Evolutionary conservation across 2,888 invertebrate genomes (phyloP), one percentile per base, ranked within the genome.

Genomic region (Hydrotaea cyrtoneurina): DNA sequence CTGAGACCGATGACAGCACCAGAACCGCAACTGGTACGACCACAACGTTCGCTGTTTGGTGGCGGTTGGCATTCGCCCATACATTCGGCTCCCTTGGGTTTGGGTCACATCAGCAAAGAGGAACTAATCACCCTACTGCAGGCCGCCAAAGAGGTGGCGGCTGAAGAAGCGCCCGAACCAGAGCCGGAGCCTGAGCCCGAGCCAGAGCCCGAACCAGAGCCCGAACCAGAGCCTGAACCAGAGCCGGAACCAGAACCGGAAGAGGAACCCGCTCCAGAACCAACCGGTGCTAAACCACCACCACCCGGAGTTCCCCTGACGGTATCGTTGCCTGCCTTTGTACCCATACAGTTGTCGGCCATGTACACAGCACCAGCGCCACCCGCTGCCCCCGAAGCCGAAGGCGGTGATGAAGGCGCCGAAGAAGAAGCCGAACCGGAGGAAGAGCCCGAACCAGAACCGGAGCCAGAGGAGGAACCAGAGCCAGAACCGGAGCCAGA

Each of bases 121-220:
- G 92, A 92, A 66, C 81, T 91, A n/a, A 79, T 91, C 7, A 88
- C 90, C 0, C 72, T 91, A n/a, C 55, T 91, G 2, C 88, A 88
- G 26, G 89, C 91, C 19, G 90, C 91, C 82, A 89, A 91, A 78
- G 88, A 88, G n/a, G 89, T 87, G 2, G 88, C 88, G 11, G 82
- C 78, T 0, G 87, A 69, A n/a, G 88, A 90, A 10, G 86, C 73
- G 17, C 90, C 93, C 0, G 88, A 87, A 10, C 87, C 91, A 0
- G 87, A 73, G 11, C 90, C 92, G 0, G 93, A 93, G 80, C 90
- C 93, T 0, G 89, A 89, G 71, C 86, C 91, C 0, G 89, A 88
- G 17, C 88, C 93, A 0, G 93, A 93, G 88, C 92, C 93, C 0
- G 90, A 92, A 78, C 89, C 93, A 0, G 92, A 93, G 86, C 89